Base-by-base conservation (phyloP, 2,113 vertebrate genomes). In the Nesoenas mayeri region DNA sequence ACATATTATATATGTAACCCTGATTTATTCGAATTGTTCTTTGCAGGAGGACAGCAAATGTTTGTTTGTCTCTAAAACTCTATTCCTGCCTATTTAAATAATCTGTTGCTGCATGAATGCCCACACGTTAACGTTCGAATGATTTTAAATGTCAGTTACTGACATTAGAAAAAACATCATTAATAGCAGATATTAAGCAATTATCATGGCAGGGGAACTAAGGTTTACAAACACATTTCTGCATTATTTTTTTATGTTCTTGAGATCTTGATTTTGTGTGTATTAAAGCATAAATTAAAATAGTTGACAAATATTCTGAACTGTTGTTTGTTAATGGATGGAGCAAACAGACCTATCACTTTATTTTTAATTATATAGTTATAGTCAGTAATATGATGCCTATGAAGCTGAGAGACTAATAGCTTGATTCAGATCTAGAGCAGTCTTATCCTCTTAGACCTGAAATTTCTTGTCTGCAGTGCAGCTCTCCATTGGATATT, bases 101-200 rank as follows among this genome's bases (percentile, higher is more conserved):
- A 96, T 92, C 87, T 89, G 25, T 91, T 85, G 92, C 94, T 95
- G 85, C 94, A 94, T 92, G 94, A 96, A 82, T 96, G 92, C 89
- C 88, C 86, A 22, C 40, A 84, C 12, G 7, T 89, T 93, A 79
- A 79, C 96, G 92, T 95, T 97, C 96, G 97, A 96, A 97, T 95
- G 62, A 96, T 67, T 87, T 97, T 95, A 96, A 93, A 94, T 91
- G 83, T 95, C 97, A 97, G 93, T 97, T 98, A 94, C 85, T 97
- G 93, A 86, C 80, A 89, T 87, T 95, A 97, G 95, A 97, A 92
- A 97, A 97, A 93, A 93, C 91, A 88, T 95, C 81, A 97, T 96
- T 96, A 97, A 97, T 97, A 96, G 83, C 95, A 96, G 96, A 96
- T 95, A 94, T 96, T 97, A 97, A 97, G 95, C 96, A 97, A 97